Conservation (phyloP, 2,888 invertebrate species). For the Hemistola chrysoprasaria region DNA sequence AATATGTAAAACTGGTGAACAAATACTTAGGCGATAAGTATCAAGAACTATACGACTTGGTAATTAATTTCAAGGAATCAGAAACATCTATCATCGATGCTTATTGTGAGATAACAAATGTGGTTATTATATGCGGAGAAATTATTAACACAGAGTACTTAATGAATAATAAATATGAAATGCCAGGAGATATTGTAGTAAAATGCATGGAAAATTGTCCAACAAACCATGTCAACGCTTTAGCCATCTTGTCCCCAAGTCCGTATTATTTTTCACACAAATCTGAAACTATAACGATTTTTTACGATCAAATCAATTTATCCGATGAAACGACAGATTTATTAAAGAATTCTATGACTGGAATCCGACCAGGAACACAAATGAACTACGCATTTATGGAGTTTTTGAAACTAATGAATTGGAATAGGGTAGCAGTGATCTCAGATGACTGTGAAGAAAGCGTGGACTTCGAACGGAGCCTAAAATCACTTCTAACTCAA, state of each 20-base stretch:
- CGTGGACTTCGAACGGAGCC: slow-evolving; percentile 32
- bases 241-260: slow-evolving; percentile 25
- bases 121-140: too few relatives aligned
- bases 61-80: too few relatives aligned
- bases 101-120: too few relatives aligned
- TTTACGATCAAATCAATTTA: slow-evolving; percentile 4
- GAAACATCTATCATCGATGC: too few relatives aligned
- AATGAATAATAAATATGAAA: too few relatives aligned
- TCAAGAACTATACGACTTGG: too few relatives aligned
- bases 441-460: slow-evolving; percentile 42
- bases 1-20: too few relatives aligned
- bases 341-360: slow-evolving; percentile 8
- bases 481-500: slow-evolving; percentile 30
- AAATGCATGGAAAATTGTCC: too few relatives aligned
- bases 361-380: not conserved
- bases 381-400: slow-evolving; percentile 12
- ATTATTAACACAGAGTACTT: too few relatives aligned
- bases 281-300: slow-evolving; percentile 12
- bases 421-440: slow-evolving; percentile 43
- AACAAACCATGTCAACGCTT: too few relatives aligned
- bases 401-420: slow-evolving; percentile 31
- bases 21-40: too few relatives aligned
- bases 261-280: slow-evolving; percentile 4
- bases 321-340: not conserved
- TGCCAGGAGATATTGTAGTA: too few relatives aligned